Percentiles rank a stretch among this genome's conserved stretches.
These are phyloP conservation scores for Hipparchia sbordonii DNA, from an alignment of 2,888 invertebrate genomes.

Conservation along the genomic window DNA sequence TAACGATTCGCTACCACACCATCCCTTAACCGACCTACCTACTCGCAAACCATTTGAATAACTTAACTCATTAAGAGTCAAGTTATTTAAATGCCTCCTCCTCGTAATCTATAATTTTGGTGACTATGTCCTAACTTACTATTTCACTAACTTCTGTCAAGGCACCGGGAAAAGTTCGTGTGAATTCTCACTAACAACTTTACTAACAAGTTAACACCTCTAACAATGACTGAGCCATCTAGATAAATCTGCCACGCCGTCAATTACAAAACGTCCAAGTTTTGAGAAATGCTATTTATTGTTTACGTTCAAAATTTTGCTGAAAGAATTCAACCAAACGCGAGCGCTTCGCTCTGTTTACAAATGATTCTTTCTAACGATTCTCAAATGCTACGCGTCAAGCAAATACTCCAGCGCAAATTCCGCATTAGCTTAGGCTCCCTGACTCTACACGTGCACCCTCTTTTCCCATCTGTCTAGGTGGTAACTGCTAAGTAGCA, in stretches of 20 bases:
- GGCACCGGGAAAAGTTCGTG: conserved; percentile 72
- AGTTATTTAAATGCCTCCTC: conserved; percentile 46
- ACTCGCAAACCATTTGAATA: conserved; percentile 61
- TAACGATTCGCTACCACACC: conserved; percentile 63
- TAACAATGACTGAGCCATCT: conserved; percentile 81
- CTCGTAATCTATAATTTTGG: conserved; percentile 64
- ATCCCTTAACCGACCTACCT: conserved; percentile 60
- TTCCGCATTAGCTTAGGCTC: conserved; percentile 56
- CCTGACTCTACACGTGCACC: conserved; percentile 30
- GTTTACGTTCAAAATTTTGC: conserved; percentile 73
- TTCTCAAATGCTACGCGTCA: conserved; percentile 79
- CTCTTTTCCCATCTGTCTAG: conserved; percentile 44
- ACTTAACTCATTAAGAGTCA: conserved; percentile 57
- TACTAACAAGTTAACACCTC: conserved; percentile 78
- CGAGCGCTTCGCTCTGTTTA: conserved; percentile 71
- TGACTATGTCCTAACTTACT: conserved; percentile 72
- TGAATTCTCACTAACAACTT: conserved; percentile 77
- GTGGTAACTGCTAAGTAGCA: conserved; percentile 48
- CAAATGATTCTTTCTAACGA: conserved; percentile 77
- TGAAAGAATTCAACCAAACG: conserved; percentile 73
- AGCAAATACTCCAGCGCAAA: conserved; percentile 73
- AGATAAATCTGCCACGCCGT: conserved; percentile 75
- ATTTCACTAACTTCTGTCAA: conserved; percentile 69
- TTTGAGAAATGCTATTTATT: conserved; percentile 74
- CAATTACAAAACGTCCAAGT: conserved; percentile 79